Percentiles rank a stretch among this genome's conserved stretches.
These are phyloP conservation scores for Meandrina meandrites DNA, from an alignment of 92 coral and sea anemone species.

Conservation along the genomic window DNA sequence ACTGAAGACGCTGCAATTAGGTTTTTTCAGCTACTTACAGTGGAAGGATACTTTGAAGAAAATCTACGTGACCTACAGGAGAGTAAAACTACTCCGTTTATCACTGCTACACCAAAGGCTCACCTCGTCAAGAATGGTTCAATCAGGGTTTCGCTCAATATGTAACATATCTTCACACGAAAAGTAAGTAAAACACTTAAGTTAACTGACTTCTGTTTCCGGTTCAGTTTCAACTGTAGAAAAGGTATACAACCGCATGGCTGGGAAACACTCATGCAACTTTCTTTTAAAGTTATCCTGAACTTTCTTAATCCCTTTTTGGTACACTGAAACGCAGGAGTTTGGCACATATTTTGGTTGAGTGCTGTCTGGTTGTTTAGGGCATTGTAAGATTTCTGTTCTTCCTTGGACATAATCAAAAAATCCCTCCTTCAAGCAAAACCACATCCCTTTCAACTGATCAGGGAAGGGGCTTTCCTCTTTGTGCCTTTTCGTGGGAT, in stretches of 20 bases:
- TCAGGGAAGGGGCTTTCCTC: no score
- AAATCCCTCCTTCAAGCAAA: no score
- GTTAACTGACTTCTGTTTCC: neutral
- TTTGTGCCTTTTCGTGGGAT: slow-evolving; percentile 26
- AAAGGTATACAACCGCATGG: slow-evolving; percentile 30
- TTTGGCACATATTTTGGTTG: slow-evolving; percentile 40
- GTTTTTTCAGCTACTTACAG: slow-evolving; percentile 37
- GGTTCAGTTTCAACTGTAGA: neutral
- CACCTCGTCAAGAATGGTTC: slow-evolving; percentile 31
- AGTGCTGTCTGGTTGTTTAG: no score
- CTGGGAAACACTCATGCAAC: slow-evolving; percentile 53
- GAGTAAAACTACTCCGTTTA: slow-evolving; percentile 31
- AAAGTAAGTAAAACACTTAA: neutral
- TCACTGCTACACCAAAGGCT: slow-evolving; percentile 40
- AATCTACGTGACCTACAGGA: slow-evolving; percentile 33
- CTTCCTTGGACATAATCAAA: no score
- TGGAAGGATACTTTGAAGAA: slow-evolving; percentile 38
- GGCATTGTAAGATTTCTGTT: no score
- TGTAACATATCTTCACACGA: no score
- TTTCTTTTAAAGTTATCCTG: slow-evolving; percentile 30
- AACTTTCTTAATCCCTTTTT: slow-evolving; percentile 54
- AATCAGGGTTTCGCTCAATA: neutral
- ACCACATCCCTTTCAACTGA: no score
- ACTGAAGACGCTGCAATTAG: slow-evolving; percentile 33
- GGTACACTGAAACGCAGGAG: slow-evolving; percentile 22